Conservation (phyloP, 2,797 vertebrate genomes). For the Syncerus caffer region DNA sequence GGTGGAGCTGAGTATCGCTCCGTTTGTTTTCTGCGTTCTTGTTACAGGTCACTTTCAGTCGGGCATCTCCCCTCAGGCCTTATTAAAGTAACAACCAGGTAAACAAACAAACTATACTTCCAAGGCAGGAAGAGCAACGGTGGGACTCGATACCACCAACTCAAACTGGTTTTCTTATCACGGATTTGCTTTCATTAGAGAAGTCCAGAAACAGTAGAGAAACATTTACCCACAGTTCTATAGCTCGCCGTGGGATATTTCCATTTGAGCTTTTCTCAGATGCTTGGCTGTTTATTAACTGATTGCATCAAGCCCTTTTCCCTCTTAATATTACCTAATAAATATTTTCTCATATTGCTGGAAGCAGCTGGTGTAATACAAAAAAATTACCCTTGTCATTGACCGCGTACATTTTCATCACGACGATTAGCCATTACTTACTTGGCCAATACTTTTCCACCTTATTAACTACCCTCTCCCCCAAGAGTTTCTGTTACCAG, state of each 20-base stretch:
- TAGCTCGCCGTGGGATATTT: background rate
- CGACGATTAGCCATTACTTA: background rate
- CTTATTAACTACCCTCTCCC: background rate
- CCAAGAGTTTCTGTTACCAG: background rate
- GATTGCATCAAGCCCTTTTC: background rate
- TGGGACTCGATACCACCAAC: background rate
- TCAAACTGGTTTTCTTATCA: background rate
- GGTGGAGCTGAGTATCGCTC: constrained; percentile 60
- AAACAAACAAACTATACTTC: constrained; percentile 38
- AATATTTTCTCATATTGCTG: constrained; percentile 1
- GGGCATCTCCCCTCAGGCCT: constrained; percentile 54
- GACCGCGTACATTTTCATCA: background rate
- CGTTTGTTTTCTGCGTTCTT: constrained; percentile 62
- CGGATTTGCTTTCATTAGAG: background rate
- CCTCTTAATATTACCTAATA: background rate
- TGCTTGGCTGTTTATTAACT: background rate
- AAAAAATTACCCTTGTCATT: background rate
- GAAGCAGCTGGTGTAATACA: background rate
- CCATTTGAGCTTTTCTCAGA: background rate
- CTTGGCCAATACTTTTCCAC: background rate
- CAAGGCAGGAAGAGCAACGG: constrained; percentile 35
- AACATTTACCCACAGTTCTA: background rate
- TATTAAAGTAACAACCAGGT: constrained; percentile 67
- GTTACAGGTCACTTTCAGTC: constrained; percentile 64
- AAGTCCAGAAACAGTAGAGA: background rate